Evolutionary conservation across 2,797 vertebrate genomes (phyloP).

Genomic region (Gymnodraco acuticeps): DNA sequence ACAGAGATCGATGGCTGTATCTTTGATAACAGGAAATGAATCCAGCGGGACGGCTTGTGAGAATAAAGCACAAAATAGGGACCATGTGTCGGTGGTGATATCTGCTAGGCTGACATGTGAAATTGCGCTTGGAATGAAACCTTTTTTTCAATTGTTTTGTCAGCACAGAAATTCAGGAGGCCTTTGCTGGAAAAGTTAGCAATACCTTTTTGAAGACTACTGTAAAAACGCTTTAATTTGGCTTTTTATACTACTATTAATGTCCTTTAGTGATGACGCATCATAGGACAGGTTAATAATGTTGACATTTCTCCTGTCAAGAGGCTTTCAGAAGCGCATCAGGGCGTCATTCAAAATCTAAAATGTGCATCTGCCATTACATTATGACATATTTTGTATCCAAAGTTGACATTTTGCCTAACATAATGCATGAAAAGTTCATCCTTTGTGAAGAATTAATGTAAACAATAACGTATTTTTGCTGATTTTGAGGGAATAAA

Average conservation of each 20-base stretch:
- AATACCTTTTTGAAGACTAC: not conserved
- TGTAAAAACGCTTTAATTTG: not conserved
- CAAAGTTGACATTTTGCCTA: not conserved
- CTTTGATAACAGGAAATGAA: slow-evolving; percentile 73
- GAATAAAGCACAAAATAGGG: slow-evolving; percentile 38
- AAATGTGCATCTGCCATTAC: not conserved
- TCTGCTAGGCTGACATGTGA: slow-evolving; percentile 38
- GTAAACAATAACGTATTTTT: not conserved
- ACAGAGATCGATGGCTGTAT: slow-evolving; percentile 67
- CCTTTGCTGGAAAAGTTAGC: slow-evolving; percentile 4
- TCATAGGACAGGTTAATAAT: not conserved
- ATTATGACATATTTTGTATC: not conserved
- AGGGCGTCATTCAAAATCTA: not conserved
- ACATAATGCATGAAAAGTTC: not conserved
- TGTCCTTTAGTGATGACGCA: slow-evolving; percentile 1
- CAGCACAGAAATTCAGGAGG: slow-evolving; percentile 14
- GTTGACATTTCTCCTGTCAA: not conserved
- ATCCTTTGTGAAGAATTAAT: not conserved
- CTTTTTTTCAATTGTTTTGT: not conserved
- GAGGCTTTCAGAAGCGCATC: not conserved
- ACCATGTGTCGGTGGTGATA: slow-evolving; percentile 50
- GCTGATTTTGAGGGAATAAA: not conserved
- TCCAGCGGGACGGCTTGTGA: slow-evolving; percentile 42
- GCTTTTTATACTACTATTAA: slow-evolving; percentile 2
- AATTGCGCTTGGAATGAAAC: slow-evolving; percentile 31